Base-by-base conservation (phyloP, 2,113 vertebrate genomes). In the Barnardius zonarius region DNA sequence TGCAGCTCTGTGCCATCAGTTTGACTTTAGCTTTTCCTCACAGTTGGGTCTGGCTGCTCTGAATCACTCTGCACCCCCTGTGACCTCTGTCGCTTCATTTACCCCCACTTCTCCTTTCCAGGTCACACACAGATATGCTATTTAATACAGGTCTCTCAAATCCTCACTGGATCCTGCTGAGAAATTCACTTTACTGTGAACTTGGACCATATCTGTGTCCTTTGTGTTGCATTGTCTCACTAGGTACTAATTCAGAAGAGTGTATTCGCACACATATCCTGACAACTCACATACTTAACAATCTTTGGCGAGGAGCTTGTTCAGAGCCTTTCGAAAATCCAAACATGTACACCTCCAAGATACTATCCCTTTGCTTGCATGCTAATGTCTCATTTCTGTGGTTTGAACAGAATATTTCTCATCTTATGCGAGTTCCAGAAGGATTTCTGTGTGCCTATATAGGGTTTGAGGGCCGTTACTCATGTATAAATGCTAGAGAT, bases 261-360 rank as follows among this genome's bases (percentile, higher is more conserved):
- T 48, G 33, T 82, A 30, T 95, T 93, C 35, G 76, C 57, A 72
- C 69, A 48, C 59, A 55, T n/a, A 79, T 72, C 54, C 35, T 72
- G 59, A 92, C 46, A 88, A 62, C 43, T 70, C 66, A 70, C 48
- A 24, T 30, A 23, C 61, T 66, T 76, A 82, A 16, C 43, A 37
- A 20, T 33, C 46, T 91, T 88, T n/a, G 46, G 31, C 0, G 0
- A 96, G 64, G 61, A 92, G 72, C 43, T 90, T 70, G 12, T 70
- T 85, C 54, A 85, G 85, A 95, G 75, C 41, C 48, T 80, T 92
- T 86, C 86, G 64, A 74, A 91, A 93, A 93, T 63, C 44, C 37
- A 43, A 27, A 49, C 6, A 10, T 54, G 51, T 67, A 59, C 46
- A n/a, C 5, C 16, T 89, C 66, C 52, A 64, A 85, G 66, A 64